These are phyloP conservation scores for Zaprionus tsacasi DNA, from an alignment of 1,140 invertebrate genomes.

Conservation along the genomic window DNA sequence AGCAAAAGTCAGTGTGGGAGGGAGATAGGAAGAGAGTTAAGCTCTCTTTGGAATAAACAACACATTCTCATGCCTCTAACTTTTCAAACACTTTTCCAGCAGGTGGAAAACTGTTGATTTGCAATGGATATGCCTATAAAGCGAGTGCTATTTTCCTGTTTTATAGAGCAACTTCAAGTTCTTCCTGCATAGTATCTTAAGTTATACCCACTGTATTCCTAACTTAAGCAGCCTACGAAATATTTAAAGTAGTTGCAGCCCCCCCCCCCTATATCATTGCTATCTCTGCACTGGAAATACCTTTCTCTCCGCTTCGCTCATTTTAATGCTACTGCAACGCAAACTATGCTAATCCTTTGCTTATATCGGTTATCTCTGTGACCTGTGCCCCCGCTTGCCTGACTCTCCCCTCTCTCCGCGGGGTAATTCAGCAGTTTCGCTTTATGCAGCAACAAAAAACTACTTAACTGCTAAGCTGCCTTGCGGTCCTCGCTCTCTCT, in stretches of 20 bases:
- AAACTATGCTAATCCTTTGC: conserved; percentile 50
- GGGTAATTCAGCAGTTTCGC: conserved; percentile 69
- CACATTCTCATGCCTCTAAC: not conserved
- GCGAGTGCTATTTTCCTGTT: too few species aligned
- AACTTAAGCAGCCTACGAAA: too few species aligned
- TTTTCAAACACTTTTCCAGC: not conserved
- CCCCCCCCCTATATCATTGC: not conserved
- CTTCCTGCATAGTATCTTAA: not conserved
- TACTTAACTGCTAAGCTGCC: conserved; percentile 75
- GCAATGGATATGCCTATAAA: too few species aligned
- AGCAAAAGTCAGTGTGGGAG: not conserved
- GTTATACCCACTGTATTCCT: not conserved
- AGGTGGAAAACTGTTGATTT: not conserved
- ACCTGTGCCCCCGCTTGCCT: conserved; percentile 24
- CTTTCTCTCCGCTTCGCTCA: not conserved
- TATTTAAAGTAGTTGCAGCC: not conserved
- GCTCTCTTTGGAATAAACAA: not conserved
- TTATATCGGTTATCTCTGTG: conserved; percentile 40
- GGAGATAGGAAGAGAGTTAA: not conserved
- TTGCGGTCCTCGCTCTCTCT: conserved; percentile 32
- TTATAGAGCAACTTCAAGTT: too few species aligned
- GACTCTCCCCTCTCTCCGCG: conserved; percentile 8
- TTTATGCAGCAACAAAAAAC: conserved; percentile 78
- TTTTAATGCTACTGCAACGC: conserved; percentile 11
- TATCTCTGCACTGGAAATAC: not conserved